Base-by-base conservation (phyloP, 2,797 vertebrate species). In the Coreius guichenoti region DNA sequence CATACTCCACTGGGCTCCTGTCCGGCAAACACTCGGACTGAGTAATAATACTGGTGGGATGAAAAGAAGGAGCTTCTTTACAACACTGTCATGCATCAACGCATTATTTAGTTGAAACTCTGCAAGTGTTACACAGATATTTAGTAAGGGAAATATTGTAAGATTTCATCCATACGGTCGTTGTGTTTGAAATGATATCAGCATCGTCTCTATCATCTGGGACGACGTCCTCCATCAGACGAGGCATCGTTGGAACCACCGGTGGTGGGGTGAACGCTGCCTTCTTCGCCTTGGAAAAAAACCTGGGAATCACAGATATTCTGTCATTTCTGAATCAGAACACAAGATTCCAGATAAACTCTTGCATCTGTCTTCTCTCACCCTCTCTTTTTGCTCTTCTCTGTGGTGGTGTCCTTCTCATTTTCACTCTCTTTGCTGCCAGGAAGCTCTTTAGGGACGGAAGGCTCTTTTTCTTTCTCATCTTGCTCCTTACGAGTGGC, bases 321-420 rank as follows among this genome's bases (percentile, higher is more conserved):
- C 49, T 43, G 69, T 14, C 17, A 73, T 26, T 56, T 69, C 5
- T 61, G 31, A 78, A 68, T 61, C 33, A 56, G 19, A 61, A 47
- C 7, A 33, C 12, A 86, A 54, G 19, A 68, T 26, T 56, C 31
- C 19, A 17, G 29, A 43, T 29, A 17, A 7, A 31, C 17, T 61
- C 68, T 39, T 8, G 83, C 21, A 13, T 23, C 26, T 51, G 4
- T 96, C 96, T 54, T 68, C 49, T 5, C 93, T 93, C 74, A 97
- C 97, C 97, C 97, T 92, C 94, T 96, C 91, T 97, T 98, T 88
- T 98, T 98, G 95, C 96, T 96, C 93, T 99, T 99, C 93, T 99
- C 97, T 0, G 97, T 97, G 23, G 96, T 95, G 1, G 95, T 93
- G 21, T 98, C 97, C 87, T 99, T 98, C 90, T 98, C 97, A 0